Evolutionary conservation across 1,140 invertebrate species (phyloP).

Genomic region (Drosophila yakuba): DNA sequence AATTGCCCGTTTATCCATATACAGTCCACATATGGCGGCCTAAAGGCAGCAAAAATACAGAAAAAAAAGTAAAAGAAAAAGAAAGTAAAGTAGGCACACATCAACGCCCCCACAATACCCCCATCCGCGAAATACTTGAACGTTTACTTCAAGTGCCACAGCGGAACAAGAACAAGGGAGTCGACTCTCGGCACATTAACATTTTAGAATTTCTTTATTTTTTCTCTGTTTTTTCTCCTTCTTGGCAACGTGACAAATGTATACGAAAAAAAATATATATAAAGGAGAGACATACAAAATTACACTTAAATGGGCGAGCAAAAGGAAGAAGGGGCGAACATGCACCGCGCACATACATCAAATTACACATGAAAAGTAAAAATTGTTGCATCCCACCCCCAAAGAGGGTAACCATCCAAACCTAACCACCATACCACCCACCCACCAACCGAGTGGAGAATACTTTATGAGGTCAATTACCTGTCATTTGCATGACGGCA

Average conservation of each 20-base stretch:
- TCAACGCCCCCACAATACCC: conserved; percentile 51
- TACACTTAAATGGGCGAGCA: conserved; percentile 69
- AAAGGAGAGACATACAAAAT: conserved; percentile 61
- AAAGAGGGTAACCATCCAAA: too few relatives aligned
- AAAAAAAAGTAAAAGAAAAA: conserved; percentile 45
- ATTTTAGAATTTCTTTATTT: conserved; percentile 67
- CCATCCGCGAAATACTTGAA: conserved; percentile 10
- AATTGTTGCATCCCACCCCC: conserved; percentile 64
- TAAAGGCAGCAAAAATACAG: conserved; percentile 4
- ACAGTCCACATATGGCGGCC: conserved; percentile 47
- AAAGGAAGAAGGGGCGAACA: conserved; percentile 23
- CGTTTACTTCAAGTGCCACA: conserved; percentile 47
- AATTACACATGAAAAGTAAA: conserved; percentile 75
- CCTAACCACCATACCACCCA: neutral
- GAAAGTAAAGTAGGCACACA: conserved; percentile 54
- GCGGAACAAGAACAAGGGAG: conserved; percentile 51
- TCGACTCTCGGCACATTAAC: conserved; percentile 67
- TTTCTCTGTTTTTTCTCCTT: conserved; percentile 17
- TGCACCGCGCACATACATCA: conserved; percentile 56
- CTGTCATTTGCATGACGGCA: conserved; percentile 79
- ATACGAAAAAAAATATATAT: conserved; percentile 26
- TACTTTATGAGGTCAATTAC: conserved; percentile 80
- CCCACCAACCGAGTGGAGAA: conserved; percentile 10
- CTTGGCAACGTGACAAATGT: conserved; percentile 74
- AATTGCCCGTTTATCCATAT: conserved; percentile 71